Conservation (phyloP, 2,888 invertebrate species). For the Allacma fusca region DNA sequence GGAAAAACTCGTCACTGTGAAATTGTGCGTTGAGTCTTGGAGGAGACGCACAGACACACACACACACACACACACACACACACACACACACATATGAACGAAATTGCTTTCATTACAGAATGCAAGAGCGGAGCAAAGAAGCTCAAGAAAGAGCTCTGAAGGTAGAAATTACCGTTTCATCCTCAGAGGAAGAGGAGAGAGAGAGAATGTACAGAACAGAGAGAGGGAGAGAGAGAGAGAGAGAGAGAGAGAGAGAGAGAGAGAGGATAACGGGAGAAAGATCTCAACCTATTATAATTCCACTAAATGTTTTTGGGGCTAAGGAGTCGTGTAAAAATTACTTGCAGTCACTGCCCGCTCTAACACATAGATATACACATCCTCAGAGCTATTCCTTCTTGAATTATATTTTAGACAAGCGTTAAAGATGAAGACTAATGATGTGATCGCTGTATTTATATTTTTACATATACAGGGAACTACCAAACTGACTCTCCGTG, state of each 20-base stretch:
- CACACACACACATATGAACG: not conserved
- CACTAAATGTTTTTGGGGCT: not conserved
- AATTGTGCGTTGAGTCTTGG: not conserved
- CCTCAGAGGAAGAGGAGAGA: not conserved
- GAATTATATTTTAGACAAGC: not conserved
- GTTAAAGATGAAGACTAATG: not conserved
- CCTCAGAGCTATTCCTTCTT: not conserved
- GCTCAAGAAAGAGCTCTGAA: too few species aligned
- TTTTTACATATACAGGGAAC: not conserved
- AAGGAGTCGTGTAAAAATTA: not conserved
- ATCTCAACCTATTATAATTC: slow-evolving; percentile 5
- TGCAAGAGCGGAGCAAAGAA: not conserved
- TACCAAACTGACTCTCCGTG: not conserved
- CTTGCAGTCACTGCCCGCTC: slow-evolving; percentile 1
- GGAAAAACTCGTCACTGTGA: not conserved
- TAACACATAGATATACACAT: not conserved
- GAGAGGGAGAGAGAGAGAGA: not conserved
- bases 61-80: too few species aligned
- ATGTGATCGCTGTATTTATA: not conserved
- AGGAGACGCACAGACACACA: too few species aligned
- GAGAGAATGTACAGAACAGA: too few species aligned
- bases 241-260: not conserved
- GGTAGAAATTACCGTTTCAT: slow-evolving; percentile 8
- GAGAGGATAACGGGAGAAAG: not conserved
- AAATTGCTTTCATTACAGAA: slow-evolving; percentile 6